Base-by-base conservation (phyloP, 1,140 invertebrate genomes). In the Tetramorium alpestre region DNA sequence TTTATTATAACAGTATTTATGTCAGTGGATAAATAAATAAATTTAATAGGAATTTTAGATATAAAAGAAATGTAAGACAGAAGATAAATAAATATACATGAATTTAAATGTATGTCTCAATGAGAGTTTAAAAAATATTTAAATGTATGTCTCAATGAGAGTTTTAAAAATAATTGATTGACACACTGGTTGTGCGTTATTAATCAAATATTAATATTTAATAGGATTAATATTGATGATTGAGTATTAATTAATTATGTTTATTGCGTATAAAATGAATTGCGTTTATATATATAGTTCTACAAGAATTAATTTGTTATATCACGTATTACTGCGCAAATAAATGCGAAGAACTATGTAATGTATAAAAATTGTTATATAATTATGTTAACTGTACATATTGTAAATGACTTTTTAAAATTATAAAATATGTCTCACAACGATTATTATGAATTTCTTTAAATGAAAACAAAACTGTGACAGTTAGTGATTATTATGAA, bases 31-130 rank as follows among this genome's bases (percentile, higher is more conserved):
- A 72, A 70, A 33, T 33, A 33, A 70, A 72, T 56, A 60, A 82
- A 82, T 82, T 82, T 72, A 72, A 72, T 75, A 75, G 69, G 38
- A 75, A 60, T n/a, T 58, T 84, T 75, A 84, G 18, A 41, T 64
- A 33, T 11, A 47, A 47, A 67, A 65, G 0, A 72, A 2, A 58
- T 6, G 2, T 1, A 72, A 47, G 11, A 44, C 22, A 13, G 10
- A 25, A 41, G 5, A 54, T 54, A 81, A 54, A 60, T 82, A 72
- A 54, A 60, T 82, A 72, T 38, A 73, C 8, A 38, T 47, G 44
- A 54, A 73, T 60, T 82, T n/a, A 49, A 73, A 72, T 73, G 18
- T 18, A 54, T 60, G 25, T 60, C 3, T 56, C 22, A 82, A 70
- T 60, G 54, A 82, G 22, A 18, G 54, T 58, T 0, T 82, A 73